Conservation (phyloP, 1,140 invertebrate genomes). For the Brachionus sp. region DNA sequence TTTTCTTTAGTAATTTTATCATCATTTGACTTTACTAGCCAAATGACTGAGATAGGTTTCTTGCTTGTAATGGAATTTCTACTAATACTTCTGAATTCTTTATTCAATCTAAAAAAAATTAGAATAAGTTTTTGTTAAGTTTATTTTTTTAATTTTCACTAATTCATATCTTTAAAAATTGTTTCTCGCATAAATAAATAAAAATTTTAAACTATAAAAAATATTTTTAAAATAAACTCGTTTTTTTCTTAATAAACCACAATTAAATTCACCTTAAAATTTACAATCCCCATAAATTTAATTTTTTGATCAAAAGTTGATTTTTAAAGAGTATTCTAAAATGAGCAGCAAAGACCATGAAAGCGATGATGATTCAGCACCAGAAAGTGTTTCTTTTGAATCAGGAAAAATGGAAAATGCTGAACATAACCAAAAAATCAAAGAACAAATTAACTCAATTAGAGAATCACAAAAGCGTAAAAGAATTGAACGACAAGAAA, state of each 20-base stretch:
- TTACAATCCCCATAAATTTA: neutral
- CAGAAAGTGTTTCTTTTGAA: slow-evolving; percentile 1
- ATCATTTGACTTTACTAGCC: no score
- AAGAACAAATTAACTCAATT: slow-evolving; percentile 29
- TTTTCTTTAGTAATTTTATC: no score
- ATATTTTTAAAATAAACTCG: neutral
- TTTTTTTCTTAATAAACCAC: neutral
- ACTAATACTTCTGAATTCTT: no score
- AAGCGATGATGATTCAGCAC: slow-evolving; percentile 31
- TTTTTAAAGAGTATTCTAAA: neutral
- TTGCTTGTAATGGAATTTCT: no score
- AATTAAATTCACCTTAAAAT: neutral
- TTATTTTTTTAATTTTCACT: neutral
- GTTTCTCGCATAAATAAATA: neutral
- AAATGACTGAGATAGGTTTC: no score
- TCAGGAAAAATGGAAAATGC: neutral
- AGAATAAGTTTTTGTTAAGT: neutral
- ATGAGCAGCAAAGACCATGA: neutral
- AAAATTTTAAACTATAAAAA: neutral
- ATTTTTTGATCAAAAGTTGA: neutral
- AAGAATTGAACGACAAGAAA: slow-evolving; percentile 20
- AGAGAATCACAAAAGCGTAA: slow-evolving; percentile 14
- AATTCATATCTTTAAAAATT: neutral
- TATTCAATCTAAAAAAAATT: no score
- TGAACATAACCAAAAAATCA: slow-evolving; percentile 10